Percentiles rank a stretch among this genome's conserved stretches.
Conservation (phyloP, 1,140 invertebrate species). For the Psilanteris sp. region DNA sequence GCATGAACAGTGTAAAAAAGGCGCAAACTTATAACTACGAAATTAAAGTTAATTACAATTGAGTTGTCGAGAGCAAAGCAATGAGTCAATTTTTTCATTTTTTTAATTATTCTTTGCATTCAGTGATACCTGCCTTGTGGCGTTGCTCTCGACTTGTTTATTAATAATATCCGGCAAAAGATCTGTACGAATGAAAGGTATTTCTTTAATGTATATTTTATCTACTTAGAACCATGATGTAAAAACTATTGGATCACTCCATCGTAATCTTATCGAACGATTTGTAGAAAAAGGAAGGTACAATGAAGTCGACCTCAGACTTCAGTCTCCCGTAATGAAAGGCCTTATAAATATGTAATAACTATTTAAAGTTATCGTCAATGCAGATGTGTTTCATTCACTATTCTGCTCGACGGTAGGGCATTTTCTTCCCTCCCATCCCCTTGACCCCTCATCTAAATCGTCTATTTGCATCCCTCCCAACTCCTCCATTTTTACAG, state of each 20-base stretch:
- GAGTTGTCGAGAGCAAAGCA: no score
- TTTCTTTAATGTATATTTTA: slow-evolving; percentile 52
- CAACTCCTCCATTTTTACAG: background rate
- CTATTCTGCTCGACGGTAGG: slow-evolving; percentile 42
- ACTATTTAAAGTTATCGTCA: slow-evolving; percentile 50
- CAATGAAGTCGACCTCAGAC: background rate
- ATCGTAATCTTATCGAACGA: slow-evolving; percentile 23
- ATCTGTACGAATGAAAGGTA: slow-evolving; percentile 35
- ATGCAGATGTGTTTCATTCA: slow-evolving; percentile 48
- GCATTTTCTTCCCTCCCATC: slow-evolving; percentile 19
- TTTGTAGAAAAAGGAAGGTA: slow-evolving; percentile 17
- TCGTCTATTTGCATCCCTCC: background rate
- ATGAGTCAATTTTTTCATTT: no score
- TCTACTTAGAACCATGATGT: slow-evolving; percentile 28
- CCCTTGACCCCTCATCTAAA: background rate
- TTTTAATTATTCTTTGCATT: no score
- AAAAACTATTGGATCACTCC: slow-evolving; percentile 21
- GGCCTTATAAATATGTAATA: slow-evolving; percentile 57
- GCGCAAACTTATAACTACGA: slow-evolving; percentile 13
- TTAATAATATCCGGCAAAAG: slow-evolving; percentile 16
- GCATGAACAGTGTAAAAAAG: slow-evolving; percentile 15
- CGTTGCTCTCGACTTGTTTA: slow-evolving; percentile 3
- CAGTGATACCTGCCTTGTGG: no score
- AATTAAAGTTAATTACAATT: no score
- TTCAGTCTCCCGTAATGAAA: slow-evolving; percentile 38